A percentile compares a stretch with the other conserved stretches of the same genome.
These are phyloP conservation scores for Hirtodrosophila confusa DNA, from an alignment of 2,888 invertebrate species.

Conservation along the genomic window DNA sequence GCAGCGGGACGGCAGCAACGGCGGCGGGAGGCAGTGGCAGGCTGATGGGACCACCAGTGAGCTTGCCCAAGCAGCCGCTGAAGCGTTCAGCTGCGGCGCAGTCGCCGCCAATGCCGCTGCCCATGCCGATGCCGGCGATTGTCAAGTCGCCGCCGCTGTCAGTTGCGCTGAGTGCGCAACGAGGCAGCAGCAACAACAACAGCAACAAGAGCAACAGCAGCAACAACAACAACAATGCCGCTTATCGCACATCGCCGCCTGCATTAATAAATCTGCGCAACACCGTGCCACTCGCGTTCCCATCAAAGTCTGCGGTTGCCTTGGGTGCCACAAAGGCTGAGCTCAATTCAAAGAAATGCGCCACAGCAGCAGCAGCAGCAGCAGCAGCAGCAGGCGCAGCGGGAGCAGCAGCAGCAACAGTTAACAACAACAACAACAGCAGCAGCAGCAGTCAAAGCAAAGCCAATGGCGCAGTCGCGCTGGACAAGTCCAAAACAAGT, in stretches of 20 bases:
- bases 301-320: slow-evolving; percentile 53
- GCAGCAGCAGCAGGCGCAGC: slow-evolving; percentile 12
- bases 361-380: slow-evolving; percentile 22
- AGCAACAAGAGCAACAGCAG: slow-evolving; percentile 43
- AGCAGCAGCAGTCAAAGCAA: slow-evolving; percentile 37
- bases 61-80: slow-evolving; percentile 84
- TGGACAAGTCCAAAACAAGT: slow-evolving; percentile 73
- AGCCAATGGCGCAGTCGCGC: slow-evolving; percentile 49
- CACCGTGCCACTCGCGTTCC: slow-evolving; percentile 57
- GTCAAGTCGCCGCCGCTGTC: slow-evolving; percentile 72
- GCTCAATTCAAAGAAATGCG: slow-evolving; percentile 53
- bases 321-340: slow-evolving; percentile 27
- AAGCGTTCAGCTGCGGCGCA: slow-evolving; percentile 68
- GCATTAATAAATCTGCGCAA: slow-evolving; percentile 80
- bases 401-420: slow-evolving; percentile 16
- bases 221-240: slow-evolving; percentile 42
- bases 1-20: slow-evolving; percentile 9
- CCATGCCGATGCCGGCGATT: slow-evolving; percentile 50
- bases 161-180: slow-evolving; percentile 58
- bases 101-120: slow-evolving; percentile 46
- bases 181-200: slow-evolving; percentile 36
- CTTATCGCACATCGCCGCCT: slow-evolving; percentile 78
- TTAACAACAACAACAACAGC: slow-evolving; percentile 11
- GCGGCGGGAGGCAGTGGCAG: slow-evolving; percentile 53
- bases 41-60: slow-evolving; percentile 86